Conservation (phyloP, 2,888 invertebrate genomes). For the Gymnosoma rotundatum region DNA sequence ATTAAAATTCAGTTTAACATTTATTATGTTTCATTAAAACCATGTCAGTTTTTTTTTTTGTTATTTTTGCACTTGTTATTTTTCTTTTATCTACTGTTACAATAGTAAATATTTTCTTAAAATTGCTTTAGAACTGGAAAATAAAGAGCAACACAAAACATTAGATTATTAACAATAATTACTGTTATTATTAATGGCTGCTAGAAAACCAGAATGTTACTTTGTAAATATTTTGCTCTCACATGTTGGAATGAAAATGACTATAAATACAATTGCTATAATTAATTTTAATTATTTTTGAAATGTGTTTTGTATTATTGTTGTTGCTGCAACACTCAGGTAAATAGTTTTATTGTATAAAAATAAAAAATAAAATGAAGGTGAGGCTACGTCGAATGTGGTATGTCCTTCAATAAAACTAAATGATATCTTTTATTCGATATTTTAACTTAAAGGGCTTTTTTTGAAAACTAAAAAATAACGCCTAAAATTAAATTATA, state of each 20-base stretch:
- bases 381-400: too few relatives aligned
- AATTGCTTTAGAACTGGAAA: constrained; percentile 1
- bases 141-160: constrained; percentile 12
- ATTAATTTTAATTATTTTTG: constrained; percentile 61
- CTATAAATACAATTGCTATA: constrained; percentile 47
- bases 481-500: too few relatives aligned
- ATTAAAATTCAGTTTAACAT: constrained; percentile 28
- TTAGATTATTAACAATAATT: constrained; percentile 56
- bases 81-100: background rate
- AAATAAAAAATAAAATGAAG: too few relatives aligned
- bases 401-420: background rate
- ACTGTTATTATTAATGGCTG: constrained; percentile 46
- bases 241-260: constrained; percentile 1
- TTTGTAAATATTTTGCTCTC: constrained; percentile 9
- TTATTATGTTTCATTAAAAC: constrained; percentile 46
- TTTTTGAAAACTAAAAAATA: too few relatives aligned
- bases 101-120: constrained; percentile 14
- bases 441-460: too few relatives aligned
- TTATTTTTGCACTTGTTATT: constrained; percentile 1
- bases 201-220: constrained; percentile 37
- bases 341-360: constrained; percentile 33
- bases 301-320: constrained; percentile 34
- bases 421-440: too few relatives aligned
- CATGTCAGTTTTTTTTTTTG: background rate
- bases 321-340: constrained; percentile 21